Evolutionary conservation across 2,888 invertebrate genomes (phyloP).

Genomic region (Cheilosia impressa): DNA sequence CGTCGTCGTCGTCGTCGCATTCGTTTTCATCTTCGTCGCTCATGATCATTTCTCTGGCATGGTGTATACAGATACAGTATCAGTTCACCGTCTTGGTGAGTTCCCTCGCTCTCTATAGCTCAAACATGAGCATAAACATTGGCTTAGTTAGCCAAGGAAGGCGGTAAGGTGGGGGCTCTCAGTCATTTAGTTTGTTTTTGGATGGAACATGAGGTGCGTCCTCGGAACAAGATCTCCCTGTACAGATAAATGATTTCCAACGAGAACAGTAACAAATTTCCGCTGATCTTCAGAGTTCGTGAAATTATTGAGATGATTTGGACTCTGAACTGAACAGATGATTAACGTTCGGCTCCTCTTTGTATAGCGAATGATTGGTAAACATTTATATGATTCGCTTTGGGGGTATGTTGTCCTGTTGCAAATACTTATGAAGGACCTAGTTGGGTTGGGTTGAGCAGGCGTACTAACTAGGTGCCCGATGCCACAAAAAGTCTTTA

Average conservation of each 20-base stretch:
- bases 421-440: too few relatives aligned
- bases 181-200: conserved; percentile 55
- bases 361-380: conserved; percentile 21
- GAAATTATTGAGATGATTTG: conserved; percentile 71
- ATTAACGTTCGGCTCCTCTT: conserved; percentile 51
- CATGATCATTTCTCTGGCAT: conserved; percentile 42
- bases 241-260: conserved; percentile 68
- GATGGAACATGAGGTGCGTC: conserved; percentile 64
- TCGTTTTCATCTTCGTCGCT: conserved; percentile 39
- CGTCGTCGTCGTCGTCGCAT: conserved; percentile 23
- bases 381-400: conserved; percentile 27
- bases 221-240: conserved; percentile 68
- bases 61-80: too few relatives aligned
- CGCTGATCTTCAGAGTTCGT: conserved; percentile 65
- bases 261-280: conserved; percentile 73
- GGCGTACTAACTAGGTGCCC: too few relatives aligned
- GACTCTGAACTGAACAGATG: conserved; percentile 71
- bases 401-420: neutral
- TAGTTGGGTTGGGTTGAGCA: too few relatives aligned
- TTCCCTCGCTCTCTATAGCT: conserved; percentile 35
- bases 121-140: conserved; percentile 50
- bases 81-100: conserved; percentile 46
- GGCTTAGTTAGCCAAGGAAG: conserved; percentile 22
- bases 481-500: too few relatives aligned
- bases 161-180: conserved; percentile 12